A percentile compares a stretch with the other conserved stretches of the same genome.
phyloP scores from a whole-genome alignment of 2,888 invertebrate genomes.

The Cenopis cana region DNA sequence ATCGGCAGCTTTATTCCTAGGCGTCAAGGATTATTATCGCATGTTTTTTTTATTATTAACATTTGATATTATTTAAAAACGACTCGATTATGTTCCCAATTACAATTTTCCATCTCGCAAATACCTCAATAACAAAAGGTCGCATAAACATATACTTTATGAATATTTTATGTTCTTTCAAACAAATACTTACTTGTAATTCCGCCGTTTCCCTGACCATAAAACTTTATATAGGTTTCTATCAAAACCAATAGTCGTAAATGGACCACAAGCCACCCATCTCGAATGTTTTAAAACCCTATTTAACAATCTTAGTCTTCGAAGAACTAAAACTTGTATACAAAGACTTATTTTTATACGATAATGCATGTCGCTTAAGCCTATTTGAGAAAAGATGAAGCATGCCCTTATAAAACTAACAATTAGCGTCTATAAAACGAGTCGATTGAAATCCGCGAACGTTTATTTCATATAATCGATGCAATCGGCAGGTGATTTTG shows the following conservation, averaged over 20 bases:
- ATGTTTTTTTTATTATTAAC: neutral
- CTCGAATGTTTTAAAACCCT: conserved; percentile 62
- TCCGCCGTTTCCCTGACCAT: conserved; percentile 50
- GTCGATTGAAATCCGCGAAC: conserved; percentile 54
- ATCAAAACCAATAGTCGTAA: conserved; percentile 74
- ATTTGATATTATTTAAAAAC: conserved; percentile 22
- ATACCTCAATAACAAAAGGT: neutral
- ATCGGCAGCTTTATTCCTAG: neutral
- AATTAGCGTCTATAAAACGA: conserved; percentile 78
- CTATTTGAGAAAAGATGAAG: conserved; percentile 52
- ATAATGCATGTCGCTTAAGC: conserved; percentile 39
- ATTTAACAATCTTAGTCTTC: conserved; percentile 55
- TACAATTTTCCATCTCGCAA: conserved; percentile 50
- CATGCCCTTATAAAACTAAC: conserved; percentile 68
- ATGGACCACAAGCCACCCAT: conserved; percentile 72
- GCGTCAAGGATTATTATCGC: neutral
- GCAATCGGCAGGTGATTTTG: conserved; percentile 46
- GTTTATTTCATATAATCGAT: conserved; percentile 68
- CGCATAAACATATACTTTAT: neutral
- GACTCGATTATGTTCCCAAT: conserved; percentile 57
- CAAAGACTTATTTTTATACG: conserved; percentile 2
- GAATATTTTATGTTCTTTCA: neutral
- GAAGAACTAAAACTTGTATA: neutral
- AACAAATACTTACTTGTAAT: conserved; percentile 11
- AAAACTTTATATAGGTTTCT: conserved; percentile 56